Percentiles rank a stretch among this genome's conserved stretches.
Evolutionary conservation across 2,888 invertebrate species (phyloP).

Genomic region (Deroplatys truncata): DNA sequence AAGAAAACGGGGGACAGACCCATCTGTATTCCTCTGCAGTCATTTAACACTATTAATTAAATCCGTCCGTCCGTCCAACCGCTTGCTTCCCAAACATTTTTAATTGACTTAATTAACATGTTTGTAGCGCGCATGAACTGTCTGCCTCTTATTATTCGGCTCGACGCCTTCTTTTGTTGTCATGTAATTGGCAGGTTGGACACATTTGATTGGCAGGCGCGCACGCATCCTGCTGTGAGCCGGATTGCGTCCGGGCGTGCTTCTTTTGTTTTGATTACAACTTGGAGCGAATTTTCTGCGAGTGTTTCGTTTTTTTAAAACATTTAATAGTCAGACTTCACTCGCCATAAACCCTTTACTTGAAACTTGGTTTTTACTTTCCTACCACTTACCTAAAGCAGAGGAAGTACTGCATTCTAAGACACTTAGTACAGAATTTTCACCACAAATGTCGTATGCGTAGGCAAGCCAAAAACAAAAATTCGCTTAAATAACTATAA

Average conservation of each 20-base stretch:
- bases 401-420: too few relatives aligned
- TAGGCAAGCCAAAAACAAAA: too few relatives aligned
- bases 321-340: too few relatives aligned
- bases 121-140: not conserved
- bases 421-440: too few relatives aligned
- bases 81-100: not conserved
- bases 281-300: too few relatives aligned
- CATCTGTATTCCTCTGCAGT: not conserved
- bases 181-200: not conserved
- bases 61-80: not conserved
- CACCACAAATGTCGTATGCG: too few relatives aligned
- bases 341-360: too few relatives aligned
- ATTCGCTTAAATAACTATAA: too few relatives aligned
- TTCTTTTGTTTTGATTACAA: too few relatives aligned
- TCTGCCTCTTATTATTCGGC: not conserved
- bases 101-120: constrained; percentile 7
- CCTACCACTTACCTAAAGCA: too few relatives aligned
- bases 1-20: not conserved
- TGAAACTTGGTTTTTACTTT: too few relatives aligned
- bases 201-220: not conserved
- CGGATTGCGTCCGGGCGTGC: not conserved
- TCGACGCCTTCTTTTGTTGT: not conserved
- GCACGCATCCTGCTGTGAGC: not conserved
- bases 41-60: constrained; percentile 7
- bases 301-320: too few relatives aligned